Base-by-base conservation (phyloP, 2,797 vertebrate species). In the Protonibea diacanthus region DNA sequence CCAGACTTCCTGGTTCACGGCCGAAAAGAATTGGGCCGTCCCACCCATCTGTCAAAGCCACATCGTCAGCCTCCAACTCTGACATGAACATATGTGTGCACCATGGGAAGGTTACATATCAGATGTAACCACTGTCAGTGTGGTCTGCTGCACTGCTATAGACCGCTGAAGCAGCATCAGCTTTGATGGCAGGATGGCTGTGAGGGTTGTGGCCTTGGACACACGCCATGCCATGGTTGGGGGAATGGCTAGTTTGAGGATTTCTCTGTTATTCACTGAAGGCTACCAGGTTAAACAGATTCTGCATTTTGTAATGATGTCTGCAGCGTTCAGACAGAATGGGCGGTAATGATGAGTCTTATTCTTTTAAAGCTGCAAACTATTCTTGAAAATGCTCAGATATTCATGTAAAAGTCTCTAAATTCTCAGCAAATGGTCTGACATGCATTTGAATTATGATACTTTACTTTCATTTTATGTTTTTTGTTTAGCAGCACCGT, bases 11-110 rank as follows among this genome's bases (percentile, higher is more conserved):
- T 27, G 75, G 83, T 85, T 82, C 72, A 74, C 0, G 55, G 73
- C 88, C 27, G 29, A 56, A 40, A 38, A 78, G 70, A 52, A 80
- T 59, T 14, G 47, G 21, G 49, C 55, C 1, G 53, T 23, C 38
- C 72, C 15, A 4, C 59, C 84, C 63, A 89, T 91, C 88, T 87
- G 89, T 91, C 88, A 89, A 52, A 53, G 68, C 38, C 71, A 3
- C 53, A 53, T 66, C 69, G 59, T 55, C 53, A 42, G 78, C 79
- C 71, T 64, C 65, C 61, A 5, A 33, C 66, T 58, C 78, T 56
- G 87, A 85, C 86, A 76, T 69, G 58, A 48, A 66, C 86, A 83
- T 83, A 86, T 86, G 85, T 71, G 80, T 11, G 63, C 83, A 23
- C 80, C 27, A 4, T 13, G 47, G 83, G 75, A 81, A 89, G 83